A percentile compares a stretch with the other conserved stretches of the same genome.
Conservation (phyloP, 2,888 invertebrate genomes). For the Harpalus rufipes region DNA sequence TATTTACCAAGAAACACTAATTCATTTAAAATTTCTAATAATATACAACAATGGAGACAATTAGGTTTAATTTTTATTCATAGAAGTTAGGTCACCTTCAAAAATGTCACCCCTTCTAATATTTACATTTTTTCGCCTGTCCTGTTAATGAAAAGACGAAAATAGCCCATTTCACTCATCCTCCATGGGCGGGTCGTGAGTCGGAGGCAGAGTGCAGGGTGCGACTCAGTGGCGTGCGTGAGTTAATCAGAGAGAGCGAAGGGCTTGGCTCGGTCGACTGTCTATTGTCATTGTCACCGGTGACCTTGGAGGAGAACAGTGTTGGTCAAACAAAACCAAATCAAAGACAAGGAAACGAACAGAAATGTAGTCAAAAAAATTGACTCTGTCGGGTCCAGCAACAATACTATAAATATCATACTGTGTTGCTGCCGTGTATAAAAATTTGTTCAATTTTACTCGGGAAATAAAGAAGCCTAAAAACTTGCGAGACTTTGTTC, state of each 20-base stretch:
- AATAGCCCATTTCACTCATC: neutral
- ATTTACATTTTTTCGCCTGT: conserved; percentile 3
- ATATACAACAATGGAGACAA: no score
- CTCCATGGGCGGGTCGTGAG: conserved; percentile 4
- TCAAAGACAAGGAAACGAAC: no score
- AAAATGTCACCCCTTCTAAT: neutral
- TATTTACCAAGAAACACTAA: no score
- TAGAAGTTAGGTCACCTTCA: neutral
- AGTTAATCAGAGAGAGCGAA: conserved; percentile 48
- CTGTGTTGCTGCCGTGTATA: no score
- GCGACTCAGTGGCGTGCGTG: conserved; percentile 46
- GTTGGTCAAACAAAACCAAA: conserved; percentile 10
- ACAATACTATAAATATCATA: no score
- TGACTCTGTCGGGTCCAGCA: no score
- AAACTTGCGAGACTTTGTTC: no score
- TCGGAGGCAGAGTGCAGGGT: neutral
- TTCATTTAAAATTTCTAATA: no score
- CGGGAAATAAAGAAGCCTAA: no score
- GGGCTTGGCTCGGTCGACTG: conserved; percentile 34
- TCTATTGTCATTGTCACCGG: conserved; percentile 30
- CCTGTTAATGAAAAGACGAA: conserved; percentile 25
- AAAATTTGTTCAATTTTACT: no score
- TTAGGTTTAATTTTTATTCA: no score
- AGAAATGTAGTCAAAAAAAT: no score
- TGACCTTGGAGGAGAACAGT: conserved; percentile 52